phyloP scores from a whole-genome alignment of 2,888 invertebrate species.

The Eudasyphora cyanicolor region DNA sequence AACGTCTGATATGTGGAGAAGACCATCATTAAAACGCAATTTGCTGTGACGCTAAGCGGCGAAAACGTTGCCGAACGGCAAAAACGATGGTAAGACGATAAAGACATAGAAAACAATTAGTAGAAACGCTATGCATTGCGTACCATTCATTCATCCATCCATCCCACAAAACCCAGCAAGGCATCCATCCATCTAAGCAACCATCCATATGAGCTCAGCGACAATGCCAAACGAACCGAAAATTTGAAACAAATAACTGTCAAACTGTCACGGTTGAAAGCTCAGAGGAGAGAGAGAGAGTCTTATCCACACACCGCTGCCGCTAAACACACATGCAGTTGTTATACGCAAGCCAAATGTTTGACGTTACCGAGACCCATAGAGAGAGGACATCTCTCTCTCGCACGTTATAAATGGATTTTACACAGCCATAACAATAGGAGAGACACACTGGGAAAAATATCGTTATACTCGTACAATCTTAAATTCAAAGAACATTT shows the following conservation, averaged over 20 bases:
- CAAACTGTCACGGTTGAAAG: conserved; percentile 56
- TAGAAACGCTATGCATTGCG: conserved; percentile 22
- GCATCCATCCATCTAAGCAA: background rate
- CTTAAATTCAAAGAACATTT: too few species aligned
- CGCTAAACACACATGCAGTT: background rate
- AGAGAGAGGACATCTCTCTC: background rate
- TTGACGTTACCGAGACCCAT: background rate
- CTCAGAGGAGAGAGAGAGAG: background rate
- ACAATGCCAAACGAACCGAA: conserved; percentile 15
- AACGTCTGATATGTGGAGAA: background rate
- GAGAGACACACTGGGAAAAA: background rate
- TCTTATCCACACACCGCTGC: background rate
- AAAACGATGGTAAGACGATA: conserved; percentile 28
- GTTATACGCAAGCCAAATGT: background rate
- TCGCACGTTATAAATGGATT: background rate
- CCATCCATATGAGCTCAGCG: background rate
- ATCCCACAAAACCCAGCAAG: background rate
- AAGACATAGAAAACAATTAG: conserved; percentile 58
- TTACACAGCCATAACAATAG: background rate
- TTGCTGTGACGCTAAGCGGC: conserved; percentile 60
- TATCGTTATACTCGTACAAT: too few species aligned
- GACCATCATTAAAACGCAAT: conserved; percentile 62
- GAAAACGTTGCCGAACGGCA: background rate
- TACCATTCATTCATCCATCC: background rate
- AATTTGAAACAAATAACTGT: conserved; percentile 53